Evolutionary conservation across 2,797 vertebrate genomes (phyloP).

Genomic region (Octomys mimax): DNA sequence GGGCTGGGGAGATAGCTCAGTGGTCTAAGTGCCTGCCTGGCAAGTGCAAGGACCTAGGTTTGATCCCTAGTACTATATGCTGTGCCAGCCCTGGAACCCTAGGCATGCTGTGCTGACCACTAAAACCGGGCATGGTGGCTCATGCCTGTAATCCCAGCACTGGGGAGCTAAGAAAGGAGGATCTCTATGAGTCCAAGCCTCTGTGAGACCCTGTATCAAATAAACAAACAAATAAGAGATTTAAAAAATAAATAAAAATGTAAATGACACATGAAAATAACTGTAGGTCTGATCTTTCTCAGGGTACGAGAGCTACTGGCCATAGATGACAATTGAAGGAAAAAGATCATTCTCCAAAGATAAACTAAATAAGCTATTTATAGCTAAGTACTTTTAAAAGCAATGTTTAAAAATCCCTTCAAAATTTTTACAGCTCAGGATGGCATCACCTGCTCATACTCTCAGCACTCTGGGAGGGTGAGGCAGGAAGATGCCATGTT

Average conservation of each 20-base stretch:
- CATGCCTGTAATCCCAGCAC: too few species aligned
- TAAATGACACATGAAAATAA: neutral
- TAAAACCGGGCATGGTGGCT: too few species aligned
- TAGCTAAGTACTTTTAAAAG: slow-evolving; percentile 3
- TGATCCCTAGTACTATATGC: too few species aligned
- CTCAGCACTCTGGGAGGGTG: neutral
- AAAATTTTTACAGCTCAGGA: neutral
- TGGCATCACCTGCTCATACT: neutral
- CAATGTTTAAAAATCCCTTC: neutral
- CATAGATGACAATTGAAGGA: neutral
- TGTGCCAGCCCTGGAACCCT: too few species aligned
- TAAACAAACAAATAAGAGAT: too few species aligned
- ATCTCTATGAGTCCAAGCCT: too few species aligned
- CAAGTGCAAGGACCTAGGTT: too few species aligned
- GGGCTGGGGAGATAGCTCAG: too few species aligned
- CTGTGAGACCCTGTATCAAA: too few species aligned
- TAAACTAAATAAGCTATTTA: neutral
- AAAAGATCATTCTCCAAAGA: neutral
- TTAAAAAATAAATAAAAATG: neutral
- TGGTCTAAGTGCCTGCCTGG: too few species aligned
- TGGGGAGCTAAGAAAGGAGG: too few species aligned
- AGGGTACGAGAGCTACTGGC: neutral
- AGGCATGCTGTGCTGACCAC: too few species aligned
- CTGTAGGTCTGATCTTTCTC: neutral
- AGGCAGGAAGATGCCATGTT: neutral